These are phyloP conservation scores for Anarsia innoxiella DNA, from an alignment of 2,888 invertebrate genomes.

Conservation along the genomic window DNA sequence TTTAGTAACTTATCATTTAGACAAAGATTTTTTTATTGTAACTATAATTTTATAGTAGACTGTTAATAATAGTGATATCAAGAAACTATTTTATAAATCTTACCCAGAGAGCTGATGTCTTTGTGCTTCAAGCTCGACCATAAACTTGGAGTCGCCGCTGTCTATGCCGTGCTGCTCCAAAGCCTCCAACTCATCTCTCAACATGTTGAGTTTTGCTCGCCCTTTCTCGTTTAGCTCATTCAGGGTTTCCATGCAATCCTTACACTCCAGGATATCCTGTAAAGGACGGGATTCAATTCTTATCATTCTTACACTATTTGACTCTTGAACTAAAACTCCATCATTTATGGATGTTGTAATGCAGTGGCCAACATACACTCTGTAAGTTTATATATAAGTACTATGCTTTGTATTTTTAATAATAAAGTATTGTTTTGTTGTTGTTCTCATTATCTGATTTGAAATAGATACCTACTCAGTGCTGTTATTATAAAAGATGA, in stretches of 20 bases:
- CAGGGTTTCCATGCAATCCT: constrained; percentile 80
- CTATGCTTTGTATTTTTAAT: too few species aligned
- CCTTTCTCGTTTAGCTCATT: constrained; percentile 86
- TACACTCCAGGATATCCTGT: constrained; percentile 86
- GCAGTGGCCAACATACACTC: too few species aligned
- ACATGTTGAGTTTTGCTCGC: constrained; percentile 77
- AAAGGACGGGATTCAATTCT: too few species aligned
- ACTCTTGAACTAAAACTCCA: too few species aligned
- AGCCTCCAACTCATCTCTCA: constrained; percentile 82
- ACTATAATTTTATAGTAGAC: too few species aligned
- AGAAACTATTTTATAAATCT: constrained; percentile 7
- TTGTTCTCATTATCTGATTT: not conserved
- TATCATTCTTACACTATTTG: too few species aligned
- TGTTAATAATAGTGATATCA: too few species aligned
- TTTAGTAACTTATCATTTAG: too few species aligned
- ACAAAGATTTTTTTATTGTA: not conserved
- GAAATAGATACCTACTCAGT: too few species aligned
- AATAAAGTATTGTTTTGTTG: not conserved
- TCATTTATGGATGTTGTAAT: too few species aligned
- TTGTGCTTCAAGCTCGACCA: constrained; percentile 80
- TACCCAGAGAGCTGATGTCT: constrained; percentile 82
- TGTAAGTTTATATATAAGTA: too few species aligned
- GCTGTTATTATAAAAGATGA: too few species aligned
- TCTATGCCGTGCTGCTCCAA: constrained; percentile 81
- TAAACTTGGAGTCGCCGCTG: constrained; percentile 75